Percentiles rank a stretch among this genome's conserved stretches.
Conservation (phyloP, 2,113 vertebrate species). For the Paracyprichromis sp. region DNA sequence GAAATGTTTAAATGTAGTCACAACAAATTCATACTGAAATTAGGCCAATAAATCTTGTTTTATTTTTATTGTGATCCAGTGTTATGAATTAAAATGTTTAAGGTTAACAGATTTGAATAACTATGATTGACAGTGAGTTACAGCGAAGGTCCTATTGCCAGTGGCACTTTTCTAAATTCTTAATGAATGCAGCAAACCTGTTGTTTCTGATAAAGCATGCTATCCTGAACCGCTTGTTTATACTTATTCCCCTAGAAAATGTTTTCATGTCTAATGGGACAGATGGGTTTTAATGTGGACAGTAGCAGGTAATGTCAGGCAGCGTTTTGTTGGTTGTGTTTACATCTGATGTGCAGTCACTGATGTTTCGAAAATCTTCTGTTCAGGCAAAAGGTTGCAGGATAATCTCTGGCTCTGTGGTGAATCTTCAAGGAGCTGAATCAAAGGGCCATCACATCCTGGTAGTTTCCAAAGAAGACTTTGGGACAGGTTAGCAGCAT, state of each 20-base stretch:
- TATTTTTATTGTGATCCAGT: not conserved
- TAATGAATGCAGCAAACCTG: slow-evolving; percentile 46
- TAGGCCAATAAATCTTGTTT: not conserved
- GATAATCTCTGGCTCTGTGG: slow-evolving; percentile 36
- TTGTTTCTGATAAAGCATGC: slow-evolving; percentile 22
- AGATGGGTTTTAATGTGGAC: not conserved
- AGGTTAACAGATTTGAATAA: not conserved
- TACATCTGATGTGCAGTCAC: not conserved
- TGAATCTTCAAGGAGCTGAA: slow-evolving; percentile 19
- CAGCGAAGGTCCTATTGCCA: not conserved
- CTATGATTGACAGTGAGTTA: not conserved
- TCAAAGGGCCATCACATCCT: slow-evolving; percentile 31
- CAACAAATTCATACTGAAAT: not conserved
- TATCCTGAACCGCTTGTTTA: not conserved
- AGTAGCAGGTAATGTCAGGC: not conserved
- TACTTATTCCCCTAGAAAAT: not conserved
- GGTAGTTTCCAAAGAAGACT: slow-evolving; percentile 38
- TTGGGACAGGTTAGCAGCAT: slow-evolving; percentile 66
- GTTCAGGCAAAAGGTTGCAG: slow-evolving; percentile 62
- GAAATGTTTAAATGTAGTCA: not conserved
- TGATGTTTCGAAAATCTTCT: not conserved
- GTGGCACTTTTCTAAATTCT: not conserved
- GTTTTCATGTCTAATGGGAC: not conserved
- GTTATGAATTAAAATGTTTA: not conserved
- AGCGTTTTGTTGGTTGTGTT: not conserved